Conservation (phyloP, 2,797 vertebrate species). For the Schizothorax lantsangensis region DNA sequence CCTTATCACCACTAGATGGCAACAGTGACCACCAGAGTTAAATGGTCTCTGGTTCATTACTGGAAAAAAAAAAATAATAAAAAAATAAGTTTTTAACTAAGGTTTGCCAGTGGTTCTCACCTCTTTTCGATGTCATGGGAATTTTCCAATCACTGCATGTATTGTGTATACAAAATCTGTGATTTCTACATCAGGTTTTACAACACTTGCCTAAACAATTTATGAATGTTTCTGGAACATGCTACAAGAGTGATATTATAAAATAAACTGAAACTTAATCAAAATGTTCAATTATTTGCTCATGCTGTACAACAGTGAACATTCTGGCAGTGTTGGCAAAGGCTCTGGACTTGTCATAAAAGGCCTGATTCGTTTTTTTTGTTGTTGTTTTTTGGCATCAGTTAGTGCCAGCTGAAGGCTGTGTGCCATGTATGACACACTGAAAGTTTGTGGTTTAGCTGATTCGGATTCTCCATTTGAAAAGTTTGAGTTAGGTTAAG, state of each 20-base stretch:
- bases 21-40: background rate
- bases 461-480: background rate
- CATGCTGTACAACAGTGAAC: background rate
- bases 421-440: conserved; percentile 14
- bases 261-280: background rate
- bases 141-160: background rate
- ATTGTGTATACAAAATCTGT: background rate
- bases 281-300: background rate
- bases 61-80: background rate
- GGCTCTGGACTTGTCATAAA: conserved; percentile 1
- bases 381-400: background rate
- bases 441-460: background rate
- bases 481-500: too few relatives aligned
- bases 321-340: background rate
- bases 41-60: background rate
- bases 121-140: background rate
- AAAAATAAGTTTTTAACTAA: background rate
- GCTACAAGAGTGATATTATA: background rate
- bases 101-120: background rate
- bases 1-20: background rate
- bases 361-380: background rate
- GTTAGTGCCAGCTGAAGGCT: background rate
- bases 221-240: background rate
- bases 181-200: background rate
- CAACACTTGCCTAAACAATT: background rate